Evolutionary conservation across 2,888 invertebrate genomes (phyloP), one percentile per base, ranked within the genome.

Genomic region (Drosophila acutilabella): DNA sequence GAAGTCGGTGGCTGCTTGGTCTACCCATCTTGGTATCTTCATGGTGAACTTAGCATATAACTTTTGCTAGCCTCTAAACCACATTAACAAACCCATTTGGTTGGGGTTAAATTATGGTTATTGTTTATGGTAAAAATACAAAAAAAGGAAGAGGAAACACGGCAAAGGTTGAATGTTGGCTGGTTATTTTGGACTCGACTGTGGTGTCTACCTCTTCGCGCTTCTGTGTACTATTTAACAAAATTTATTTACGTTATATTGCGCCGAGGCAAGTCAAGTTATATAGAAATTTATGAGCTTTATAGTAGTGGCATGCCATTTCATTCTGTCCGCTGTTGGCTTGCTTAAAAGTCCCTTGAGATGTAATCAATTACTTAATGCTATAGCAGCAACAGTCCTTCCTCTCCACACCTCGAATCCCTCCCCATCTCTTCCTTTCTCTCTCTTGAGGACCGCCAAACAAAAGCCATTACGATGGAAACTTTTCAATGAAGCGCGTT

Each of bases 281-380:
- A 88, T 87, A 87, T 88, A 89, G 74, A 89, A 80, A 87, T 87
- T 87, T 89, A 87, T 87, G 87, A 82, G 83, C 79, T 88, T 88
- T 88, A 86, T 88, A 86, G 86, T 87, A 86, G 86, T 87, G 80
- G 80, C 78, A 75, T 85, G 80, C 80, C 86, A 85, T 88, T 82
- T 85, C 75, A 38, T 36, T 58, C 41, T 45, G 66, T 53, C 48
- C 47, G 73, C 56, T 59, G 71, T 51, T 64, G 62, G 83, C 83
- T 88, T 82, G 81, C 89, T 86, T 90, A 85, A 88, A 86, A 90
- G 82, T 91, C 91, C 90, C 91, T 79, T 73, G 91, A 91, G 92
- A 91, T 89, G 91, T 91, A 91, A 91, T 91, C 91, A 91, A 91
- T 91, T 91, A 91, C 91, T 91, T 91, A 91, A 88, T 90, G 90